phyloP scores from a whole-genome alignment of 2,797 vertebrate genomes.

The Morelia viridis region DNA sequence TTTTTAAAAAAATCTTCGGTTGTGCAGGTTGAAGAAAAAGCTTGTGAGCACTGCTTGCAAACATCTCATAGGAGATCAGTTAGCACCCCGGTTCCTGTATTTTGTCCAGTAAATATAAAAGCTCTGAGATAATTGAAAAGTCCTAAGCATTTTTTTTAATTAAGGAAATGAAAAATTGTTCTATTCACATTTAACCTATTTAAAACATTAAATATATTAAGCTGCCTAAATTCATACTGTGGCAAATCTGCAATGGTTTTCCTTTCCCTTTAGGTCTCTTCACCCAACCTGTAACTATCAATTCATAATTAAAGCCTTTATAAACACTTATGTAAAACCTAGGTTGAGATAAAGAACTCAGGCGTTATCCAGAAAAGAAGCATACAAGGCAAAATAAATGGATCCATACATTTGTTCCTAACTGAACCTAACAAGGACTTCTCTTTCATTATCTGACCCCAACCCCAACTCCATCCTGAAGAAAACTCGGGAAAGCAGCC shows the following conservation, averaged over 20 bases:
- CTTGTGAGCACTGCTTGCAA: background rate
- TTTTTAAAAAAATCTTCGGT: background rate
- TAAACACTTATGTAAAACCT: background rate
- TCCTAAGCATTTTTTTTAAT: background rate
- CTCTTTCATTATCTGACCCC: background rate
- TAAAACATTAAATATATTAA: background rate
- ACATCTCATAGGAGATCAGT: background rate
- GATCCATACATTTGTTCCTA: background rate
- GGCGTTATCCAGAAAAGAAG: background rate
- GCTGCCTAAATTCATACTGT: background rate
- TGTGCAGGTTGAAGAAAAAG: background rate
- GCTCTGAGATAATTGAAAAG: background rate
- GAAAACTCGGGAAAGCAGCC: fast-evolving
- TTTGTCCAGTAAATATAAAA: background rate
- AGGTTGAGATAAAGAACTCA: background rate
- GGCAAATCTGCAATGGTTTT: background rate
- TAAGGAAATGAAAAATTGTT: background rate
- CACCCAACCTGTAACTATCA: background rate
- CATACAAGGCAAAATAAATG: background rate
- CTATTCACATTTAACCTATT: background rate
- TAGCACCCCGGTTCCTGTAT: background rate
- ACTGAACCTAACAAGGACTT: background rate
- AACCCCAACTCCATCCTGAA: background rate
- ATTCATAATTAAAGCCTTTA: background rate
- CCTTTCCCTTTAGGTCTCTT: background rate